These are phyloP conservation scores for Presbytis comata DNA, from an alignment of 2,797 vertebrate genomes.

Conservation along the genomic window DNA sequence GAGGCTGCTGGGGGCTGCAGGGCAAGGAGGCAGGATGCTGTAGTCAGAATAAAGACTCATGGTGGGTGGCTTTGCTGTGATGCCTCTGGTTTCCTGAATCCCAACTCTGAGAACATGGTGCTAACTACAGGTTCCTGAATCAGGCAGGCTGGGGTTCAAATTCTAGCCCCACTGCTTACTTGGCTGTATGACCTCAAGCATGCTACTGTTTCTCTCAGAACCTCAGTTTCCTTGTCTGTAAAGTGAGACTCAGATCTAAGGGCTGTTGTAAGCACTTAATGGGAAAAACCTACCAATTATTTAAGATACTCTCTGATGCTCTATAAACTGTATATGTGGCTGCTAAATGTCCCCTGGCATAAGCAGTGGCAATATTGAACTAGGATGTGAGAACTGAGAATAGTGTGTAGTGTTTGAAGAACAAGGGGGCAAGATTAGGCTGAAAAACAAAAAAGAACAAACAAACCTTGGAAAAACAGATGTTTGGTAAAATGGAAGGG, in stretches of 20 bases:
- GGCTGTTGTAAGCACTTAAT: not conserved
- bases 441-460: not conserved
- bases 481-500: not conserved
- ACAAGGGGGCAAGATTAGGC: not conserved
- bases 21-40: slow-evolving; percentile 25
- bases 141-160: not conserved
- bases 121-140: not conserved
- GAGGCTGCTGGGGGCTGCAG: slow-evolving; percentile 1
- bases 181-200: not conserved
- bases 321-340: not conserved
- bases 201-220: not conserved
- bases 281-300: not conserved
- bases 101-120: not conserved
- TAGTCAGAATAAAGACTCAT: rapidly evolving
- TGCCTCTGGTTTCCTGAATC: not conserved
- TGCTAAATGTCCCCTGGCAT: not conserved
- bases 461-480: not conserved
- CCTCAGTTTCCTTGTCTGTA: not conserved
- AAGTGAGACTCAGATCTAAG: not conserved
- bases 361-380: not conserved
- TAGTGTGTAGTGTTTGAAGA: not conserved
- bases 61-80: rapidly evolving
- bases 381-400: not conserved
- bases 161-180: not conserved
- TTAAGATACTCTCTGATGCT: not conserved